Evolutionary conservation across 2,797 vertebrate genomes (phyloP), one percentile per base, ranked within the genome.

Genomic region (Tapirus indicus): DNA sequence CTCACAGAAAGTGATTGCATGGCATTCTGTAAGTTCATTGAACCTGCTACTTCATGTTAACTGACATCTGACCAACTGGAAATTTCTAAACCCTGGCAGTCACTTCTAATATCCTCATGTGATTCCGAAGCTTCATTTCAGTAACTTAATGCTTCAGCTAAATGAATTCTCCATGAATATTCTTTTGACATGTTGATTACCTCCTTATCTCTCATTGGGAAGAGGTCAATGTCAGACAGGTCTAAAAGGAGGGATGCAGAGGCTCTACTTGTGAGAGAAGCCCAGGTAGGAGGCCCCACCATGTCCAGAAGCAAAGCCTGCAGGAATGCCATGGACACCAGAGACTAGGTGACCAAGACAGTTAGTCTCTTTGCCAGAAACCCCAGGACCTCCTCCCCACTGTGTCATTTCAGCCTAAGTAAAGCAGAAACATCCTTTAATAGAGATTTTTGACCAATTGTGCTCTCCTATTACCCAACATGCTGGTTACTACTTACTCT

Each of bases 21-120:
- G 16, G 47, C 7, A 75, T 93, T 90, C 54, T 83, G 35, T 83
- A 78, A 92, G 38, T 92, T 88, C 89, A 92, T 1, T 94, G 84
- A 95, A 90, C 25, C 64, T 97, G 54, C 32, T 97, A 52, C 72
- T 93, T 90, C 32, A 7, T 82, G 41, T 95, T 97, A 92, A 80
- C 52, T 88, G 90, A 80, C 52, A 88, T 85, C 27, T 68, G 88
- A 91, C 58, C 49, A 82, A 82, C 35, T 85, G 27, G n/a, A 97
- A 96, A 56, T 80, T 62, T 91, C 38, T 72, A 56, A 92, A 72
- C 8, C 7, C n/a, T 52, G 25, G 32, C 92, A 90, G 6, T n/a
- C 89, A 88, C 20, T 35, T 85, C 44, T n/a, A 69, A 75, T 68
- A 79, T 47, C 32, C 47, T 93, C 23, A n/a, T 72, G 41, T 21